A percentile compares a stretch with the other conserved stretches of the same genome.
Conservation (phyloP, 2,113 vertebrate genomes). For the Crotalus helleri region DNA sequence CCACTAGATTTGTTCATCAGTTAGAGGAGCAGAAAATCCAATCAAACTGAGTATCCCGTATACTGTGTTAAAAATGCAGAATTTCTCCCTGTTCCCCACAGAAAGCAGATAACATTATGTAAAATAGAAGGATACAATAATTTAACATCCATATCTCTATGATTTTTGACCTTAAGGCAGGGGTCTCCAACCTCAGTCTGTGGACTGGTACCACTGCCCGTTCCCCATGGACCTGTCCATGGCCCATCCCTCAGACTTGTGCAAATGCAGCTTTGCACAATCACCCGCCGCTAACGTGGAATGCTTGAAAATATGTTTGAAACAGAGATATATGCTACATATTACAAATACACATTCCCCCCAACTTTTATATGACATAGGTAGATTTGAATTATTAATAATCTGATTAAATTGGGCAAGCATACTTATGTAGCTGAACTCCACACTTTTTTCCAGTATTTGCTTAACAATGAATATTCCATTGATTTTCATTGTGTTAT, state of each 20-base stretch:
- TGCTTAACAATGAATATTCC: background rate
- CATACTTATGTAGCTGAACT: background rate
- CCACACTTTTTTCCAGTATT: background rate
- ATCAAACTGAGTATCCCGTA: background rate
- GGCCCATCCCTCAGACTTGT: too few relatives aligned
- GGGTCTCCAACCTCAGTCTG: background rate
- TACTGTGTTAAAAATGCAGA: background rate
- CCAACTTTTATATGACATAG: background rate
- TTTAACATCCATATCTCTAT: background rate
- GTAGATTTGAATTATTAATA: background rate
- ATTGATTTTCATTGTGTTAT: background rate
- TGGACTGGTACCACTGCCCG: background rate
- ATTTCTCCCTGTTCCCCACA: background rate
- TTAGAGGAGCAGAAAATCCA: background rate
- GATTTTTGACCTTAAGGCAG: background rate
- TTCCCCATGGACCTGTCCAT: background rate
- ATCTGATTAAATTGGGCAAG: background rate
- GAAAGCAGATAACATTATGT: background rate
- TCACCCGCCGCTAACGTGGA: background rate
- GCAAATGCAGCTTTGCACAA: background rate
- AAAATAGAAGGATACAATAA: background rate
- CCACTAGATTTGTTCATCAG: background rate
- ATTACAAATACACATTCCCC: background rate
- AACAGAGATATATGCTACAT: background rate
- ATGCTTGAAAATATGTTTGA: background rate